Conservation (phyloP, 2,113 vertebrate genomes). For the Cephalophus harveyi region DNA sequence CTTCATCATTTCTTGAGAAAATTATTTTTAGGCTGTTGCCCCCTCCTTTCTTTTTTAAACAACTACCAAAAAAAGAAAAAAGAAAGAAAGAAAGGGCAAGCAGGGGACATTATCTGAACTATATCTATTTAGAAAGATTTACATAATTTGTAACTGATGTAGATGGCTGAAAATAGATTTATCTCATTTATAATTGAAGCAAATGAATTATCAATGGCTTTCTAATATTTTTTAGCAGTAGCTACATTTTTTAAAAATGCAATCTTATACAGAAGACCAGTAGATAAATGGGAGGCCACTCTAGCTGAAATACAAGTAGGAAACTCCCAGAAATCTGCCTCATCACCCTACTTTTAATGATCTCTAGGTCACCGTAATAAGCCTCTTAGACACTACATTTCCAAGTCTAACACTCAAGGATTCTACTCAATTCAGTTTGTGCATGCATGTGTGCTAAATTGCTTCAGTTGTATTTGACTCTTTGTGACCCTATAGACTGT, state of each 20-base stretch:
- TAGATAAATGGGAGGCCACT: not conserved
- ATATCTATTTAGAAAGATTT: conserved; percentile 16
- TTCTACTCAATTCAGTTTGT: not conserved
- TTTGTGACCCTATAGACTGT: not conserved
- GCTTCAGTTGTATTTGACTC: not conserved
- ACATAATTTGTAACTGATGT: not conserved
- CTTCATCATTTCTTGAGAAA: conserved; percentile 56
- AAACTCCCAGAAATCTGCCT: not conserved
- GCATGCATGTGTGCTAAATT: not conserved
- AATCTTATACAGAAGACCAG: not conserved
- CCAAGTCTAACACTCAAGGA: not conserved
- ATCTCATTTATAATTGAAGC: conserved; percentile 3
- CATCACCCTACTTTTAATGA: not conserved
- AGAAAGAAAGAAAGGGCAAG: not conserved
- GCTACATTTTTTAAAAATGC: not conserved
- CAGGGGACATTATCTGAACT: not conserved
- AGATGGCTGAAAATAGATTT: not conserved
- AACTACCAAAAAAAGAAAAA: not conserved
- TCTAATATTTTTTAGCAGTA: not conserved
- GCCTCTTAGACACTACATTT: not conserved
- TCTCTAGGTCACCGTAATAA: not conserved
- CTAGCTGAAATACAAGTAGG: not conserved
- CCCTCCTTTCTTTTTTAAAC: not conserved
- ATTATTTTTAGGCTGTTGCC: conserved; percentile 49
- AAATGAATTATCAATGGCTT: not conserved